Evolutionary conservation across 2,113 vertebrate species (phyloP).

Genomic region (Plestiodon gilberti): DNA sequence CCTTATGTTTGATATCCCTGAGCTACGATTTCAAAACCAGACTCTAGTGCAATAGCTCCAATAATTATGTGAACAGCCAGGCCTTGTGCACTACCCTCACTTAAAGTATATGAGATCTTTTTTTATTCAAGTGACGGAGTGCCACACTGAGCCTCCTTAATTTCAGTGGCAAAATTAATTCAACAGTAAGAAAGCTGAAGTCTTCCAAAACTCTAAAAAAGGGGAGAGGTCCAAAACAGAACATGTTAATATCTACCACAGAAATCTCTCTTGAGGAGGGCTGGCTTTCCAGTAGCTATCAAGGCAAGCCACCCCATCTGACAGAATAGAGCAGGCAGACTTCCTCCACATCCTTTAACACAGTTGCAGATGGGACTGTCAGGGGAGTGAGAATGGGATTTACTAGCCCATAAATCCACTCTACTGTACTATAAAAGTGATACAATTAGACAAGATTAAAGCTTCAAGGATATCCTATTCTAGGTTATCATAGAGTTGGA

Average conservation of each 20-base stretch:
- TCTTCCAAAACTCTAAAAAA: neutral
- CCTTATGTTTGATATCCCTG: too few species aligned
- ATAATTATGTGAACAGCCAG: neutral
- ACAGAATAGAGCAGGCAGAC: neutral
- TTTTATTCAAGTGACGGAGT: too few species aligned
- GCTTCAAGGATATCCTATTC: neutral
- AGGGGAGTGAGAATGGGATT: neutral
- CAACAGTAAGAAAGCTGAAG: neutral
- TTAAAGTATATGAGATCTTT: too few species aligned
- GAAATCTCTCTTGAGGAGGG: neutral
- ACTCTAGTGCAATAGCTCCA: neutral
- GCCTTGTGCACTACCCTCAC: too few species aligned
- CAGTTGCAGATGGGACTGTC: neutral
- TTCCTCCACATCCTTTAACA: neutral
- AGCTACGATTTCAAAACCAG: too few species aligned
- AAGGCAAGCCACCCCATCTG: neutral
- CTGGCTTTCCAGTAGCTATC: neutral
- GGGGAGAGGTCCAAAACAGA: neutral
- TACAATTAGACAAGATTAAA: fast-evolving
- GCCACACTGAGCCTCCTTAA: too few species aligned
- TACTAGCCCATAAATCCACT: neutral
- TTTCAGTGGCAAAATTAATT: neutral
- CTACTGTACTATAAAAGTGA: neutral
- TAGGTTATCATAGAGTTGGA: neutral
- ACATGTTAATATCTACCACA: neutral